A percentile compares a stretch with the other conserved stretches of the same genome.
phyloP scores from a whole-genome alignment of 2,797 vertebrate genomes.

The Lindbergichthys nudifrons region DNA sequence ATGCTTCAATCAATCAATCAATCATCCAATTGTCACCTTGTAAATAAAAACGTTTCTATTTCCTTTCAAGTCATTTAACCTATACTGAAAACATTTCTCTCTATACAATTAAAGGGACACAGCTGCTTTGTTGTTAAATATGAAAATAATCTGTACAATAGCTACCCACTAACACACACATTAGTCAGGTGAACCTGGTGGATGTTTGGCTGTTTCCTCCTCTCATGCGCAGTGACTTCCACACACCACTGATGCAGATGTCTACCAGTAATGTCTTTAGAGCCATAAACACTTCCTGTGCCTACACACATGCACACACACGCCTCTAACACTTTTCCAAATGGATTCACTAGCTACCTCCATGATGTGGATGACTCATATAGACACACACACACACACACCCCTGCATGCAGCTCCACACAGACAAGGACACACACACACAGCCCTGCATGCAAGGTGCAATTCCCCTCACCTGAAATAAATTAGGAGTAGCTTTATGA shows the following conservation, averaged over 20 bases:
- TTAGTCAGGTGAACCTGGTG: constrained; percentile 50
- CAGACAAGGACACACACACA: constrained; percentile 11
- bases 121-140: constrained; percentile 22
- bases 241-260: constrained; percentile 49
- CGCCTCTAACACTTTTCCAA: constrained; percentile 44
- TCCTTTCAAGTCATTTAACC: too few relatives aligned
- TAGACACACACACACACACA: neutral
- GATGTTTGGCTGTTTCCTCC: constrained; percentile 40
- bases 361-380: constrained; percentile 47
- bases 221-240: constrained; percentile 15
- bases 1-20: too few relatives aligned
- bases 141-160: constrained; percentile 1
- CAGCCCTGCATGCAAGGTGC: constrained; percentile 3
- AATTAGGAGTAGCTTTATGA: constrained; percentile 64
- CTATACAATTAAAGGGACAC: neutral
- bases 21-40: too few relatives aligned
- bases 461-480: constrained; percentile 43
- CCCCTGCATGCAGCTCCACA: constrained; percentile 15
- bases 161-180: constrained; percentile 11
- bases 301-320: constrained; percentile 29
- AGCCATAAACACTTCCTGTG: constrained; percentile 43
- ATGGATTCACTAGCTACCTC: constrained; percentile 48
- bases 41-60: too few relatives aligned
- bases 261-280: constrained; percentile 34
- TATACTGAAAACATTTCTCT: too few relatives aligned